A percentile compares a stretch with the other conserved stretches of the same genome.
Conservation (phyloP, 2,888 invertebrate genomes). For the Philhelius pedissequus region DNA sequence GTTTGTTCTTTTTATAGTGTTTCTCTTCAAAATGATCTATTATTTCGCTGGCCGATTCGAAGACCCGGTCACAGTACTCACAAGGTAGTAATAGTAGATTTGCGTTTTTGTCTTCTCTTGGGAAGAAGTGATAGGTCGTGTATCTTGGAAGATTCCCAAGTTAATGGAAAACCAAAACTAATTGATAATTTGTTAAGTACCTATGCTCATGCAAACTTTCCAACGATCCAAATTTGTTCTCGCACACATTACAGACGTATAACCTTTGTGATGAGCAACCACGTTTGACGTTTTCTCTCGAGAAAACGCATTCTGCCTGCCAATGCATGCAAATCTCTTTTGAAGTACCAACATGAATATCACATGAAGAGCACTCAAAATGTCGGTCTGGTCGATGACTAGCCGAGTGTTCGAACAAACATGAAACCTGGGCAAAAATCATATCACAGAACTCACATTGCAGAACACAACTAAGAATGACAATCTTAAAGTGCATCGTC, state of each 20-base stretch:
- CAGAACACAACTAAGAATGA: constrained; percentile 77
- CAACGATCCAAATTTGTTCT: constrained; percentile 74
- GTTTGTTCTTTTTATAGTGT: constrained; percentile 80
- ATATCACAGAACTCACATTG: constrained; percentile 84
- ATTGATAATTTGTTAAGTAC: constrained; percentile 66
- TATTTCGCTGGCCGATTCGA: constrained; percentile 73
- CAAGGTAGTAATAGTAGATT: constrained; percentile 74
- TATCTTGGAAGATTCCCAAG: constrained; percentile 70
- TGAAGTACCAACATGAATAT: constrained; percentile 79
- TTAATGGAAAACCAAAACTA: not conserved
- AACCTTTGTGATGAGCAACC: constrained; percentile 72
- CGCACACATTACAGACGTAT: constrained; percentile 78
- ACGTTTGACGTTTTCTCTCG: constrained; percentile 74
- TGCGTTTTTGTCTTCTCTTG: constrained; percentile 72
- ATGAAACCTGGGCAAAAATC: constrained; percentile 80
- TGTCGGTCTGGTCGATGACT: constrained; percentile 74
- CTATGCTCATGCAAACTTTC: constrained; percentile 78
- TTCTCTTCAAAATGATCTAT: constrained; percentile 81
- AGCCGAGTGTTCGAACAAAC: constrained; percentile 77
- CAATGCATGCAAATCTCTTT: constrained; percentile 81
- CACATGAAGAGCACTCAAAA: constrained; percentile 78
- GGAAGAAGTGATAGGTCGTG: constrained; percentile 76
- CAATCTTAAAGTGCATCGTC: constrained; percentile 71
- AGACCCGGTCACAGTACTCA: constrained; percentile 76
- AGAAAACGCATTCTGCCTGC: constrained; percentile 79